Evolutionary conservation across 1,140 invertebrate species (phyloP), one percentile per base, ranked within the genome.

Genomic region (Hirudo medicinalis): DNA sequence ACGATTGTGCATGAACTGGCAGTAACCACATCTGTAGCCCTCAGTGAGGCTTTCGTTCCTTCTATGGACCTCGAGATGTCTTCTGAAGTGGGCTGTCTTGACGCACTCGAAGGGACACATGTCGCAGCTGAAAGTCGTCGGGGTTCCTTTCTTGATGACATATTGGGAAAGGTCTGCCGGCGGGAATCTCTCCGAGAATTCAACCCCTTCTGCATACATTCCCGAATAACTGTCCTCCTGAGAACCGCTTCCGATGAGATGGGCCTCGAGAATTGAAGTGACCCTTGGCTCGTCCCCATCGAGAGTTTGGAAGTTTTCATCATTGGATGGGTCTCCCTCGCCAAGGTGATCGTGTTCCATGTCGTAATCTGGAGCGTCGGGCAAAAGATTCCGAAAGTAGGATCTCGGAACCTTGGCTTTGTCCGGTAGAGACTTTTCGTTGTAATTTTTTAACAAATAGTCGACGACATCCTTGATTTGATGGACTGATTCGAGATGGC

Each of bases 21-120:
- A 72, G 66, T 72, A 72, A 57, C 71, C 71, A n/a, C 71, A 72
- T 20, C 49, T 40, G 71, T 67, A 72, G 17, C 71, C 71, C 40
- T 72, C 71, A 3, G 57, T 72, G 54, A 72, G 36, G 19, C 54
- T 72, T 49, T 72, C 67, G 43, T 66, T 72, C 36, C 63, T 67
- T 19, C 36, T 43, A n/a, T 72, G 60, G 13, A 36, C 67, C 32
- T 54, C 57, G 13, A 67, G 60, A 40, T 72, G 71, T n/a, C 67
- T 57, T 43, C 53, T 67, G 29, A 72, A 54, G 13, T 67, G 71
- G n/a, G 57, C 66, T 22, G 67, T 36, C 43, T 54, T 72, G 60
- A 25, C 43, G 43, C 60, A 67, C 25, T 67, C 40, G 22, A 72
- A 72, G 11, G 63, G 60, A 53, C 71, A 72, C 0, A 72, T 32